A percentile compares a stretch with the other conserved stretches of the same genome.
Evolutionary conservation across 2,797 vertebrate species (phyloP).

Genomic region (Hyperoplus immaculatus): DNA sequence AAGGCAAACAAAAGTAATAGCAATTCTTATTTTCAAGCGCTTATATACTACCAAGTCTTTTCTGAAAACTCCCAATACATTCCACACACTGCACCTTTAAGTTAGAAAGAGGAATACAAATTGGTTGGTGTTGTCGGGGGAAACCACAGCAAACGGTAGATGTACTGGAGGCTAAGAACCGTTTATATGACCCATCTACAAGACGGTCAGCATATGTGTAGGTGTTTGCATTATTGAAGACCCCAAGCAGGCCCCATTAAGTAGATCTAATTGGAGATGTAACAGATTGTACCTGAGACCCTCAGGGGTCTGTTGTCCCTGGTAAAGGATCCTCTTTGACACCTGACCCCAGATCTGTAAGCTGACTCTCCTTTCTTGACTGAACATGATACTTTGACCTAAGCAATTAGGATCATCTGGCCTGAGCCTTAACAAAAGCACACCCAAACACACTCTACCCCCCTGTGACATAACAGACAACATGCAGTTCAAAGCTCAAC

Average conservation of each 20-base stretch:
- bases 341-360: slow-evolving; percentile 17
- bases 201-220: slow-evolving; percentile 5
- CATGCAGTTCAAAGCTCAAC: too few species aligned
- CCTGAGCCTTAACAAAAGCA: background rate
- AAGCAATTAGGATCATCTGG: slow-evolving; percentile 15
- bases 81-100: too few species aligned
- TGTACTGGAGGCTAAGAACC: too few species aligned
- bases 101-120: too few species aligned
- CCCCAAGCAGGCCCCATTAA: background rate
- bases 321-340: slow-evolving; percentile 40
- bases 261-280: slow-evolving; percentile 19
- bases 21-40: too few species aligned
- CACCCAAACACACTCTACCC: background rate
- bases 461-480: background rate
- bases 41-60: too few species aligned
- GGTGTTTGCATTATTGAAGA: slow-evolving; percentile 61
- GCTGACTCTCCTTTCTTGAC: background rate
- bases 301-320: background rate
- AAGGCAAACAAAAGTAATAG: too few species aligned
- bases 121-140: too few species aligned
- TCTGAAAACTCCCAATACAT: too few species aligned
- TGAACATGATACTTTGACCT: slow-evolving; percentile 49
- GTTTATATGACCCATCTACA: background rate
- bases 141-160: too few species aligned
- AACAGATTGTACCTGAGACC: slow-evolving; percentile 4